These are phyloP conservation scores for Peromyscus eremicus DNA, from an alignment of 2,797 vertebrate species.

Conservation along the genomic window DNA sequence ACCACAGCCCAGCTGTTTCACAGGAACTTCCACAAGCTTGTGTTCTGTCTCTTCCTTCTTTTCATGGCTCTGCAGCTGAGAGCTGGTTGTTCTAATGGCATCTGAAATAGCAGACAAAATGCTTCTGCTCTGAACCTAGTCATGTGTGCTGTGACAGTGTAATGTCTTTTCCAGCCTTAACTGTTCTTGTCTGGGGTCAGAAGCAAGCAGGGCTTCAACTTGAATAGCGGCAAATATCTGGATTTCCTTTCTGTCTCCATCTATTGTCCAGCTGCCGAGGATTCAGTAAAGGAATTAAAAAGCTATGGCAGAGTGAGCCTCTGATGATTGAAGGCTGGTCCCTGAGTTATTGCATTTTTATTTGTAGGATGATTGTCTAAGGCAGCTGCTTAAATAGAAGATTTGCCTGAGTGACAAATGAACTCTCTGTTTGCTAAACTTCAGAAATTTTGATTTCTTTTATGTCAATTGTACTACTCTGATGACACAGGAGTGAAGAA, in stretches of 20 bases:
- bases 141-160: not conserved
- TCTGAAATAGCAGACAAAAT: not conserved
- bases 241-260: not conserved
- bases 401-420: constrained; percentile 50
- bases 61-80: not conserved
- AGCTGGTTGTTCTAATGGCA: not conserved
- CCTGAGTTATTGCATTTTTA: not conserved
- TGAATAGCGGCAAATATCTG: not conserved
- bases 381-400: not conserved
- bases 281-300: not conserved
- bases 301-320: not conserved
- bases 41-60: not conserved
- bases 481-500: not conserved
- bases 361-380: not conserved
- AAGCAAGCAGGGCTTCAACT: not conserved
- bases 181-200: not conserved
- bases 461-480: not conserved
- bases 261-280: not conserved
- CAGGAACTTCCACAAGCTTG: constrained; percentile 8
- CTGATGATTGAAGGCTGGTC: not conserved
- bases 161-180: constrained; percentile 13
- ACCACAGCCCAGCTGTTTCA: not conserved
- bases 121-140: not conserved
- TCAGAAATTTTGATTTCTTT: constrained; percentile 12
- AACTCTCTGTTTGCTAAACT: not conserved